Base-by-base conservation (phyloP, 2,113 vertebrate species). In the Muscicapa adusta region DNA sequence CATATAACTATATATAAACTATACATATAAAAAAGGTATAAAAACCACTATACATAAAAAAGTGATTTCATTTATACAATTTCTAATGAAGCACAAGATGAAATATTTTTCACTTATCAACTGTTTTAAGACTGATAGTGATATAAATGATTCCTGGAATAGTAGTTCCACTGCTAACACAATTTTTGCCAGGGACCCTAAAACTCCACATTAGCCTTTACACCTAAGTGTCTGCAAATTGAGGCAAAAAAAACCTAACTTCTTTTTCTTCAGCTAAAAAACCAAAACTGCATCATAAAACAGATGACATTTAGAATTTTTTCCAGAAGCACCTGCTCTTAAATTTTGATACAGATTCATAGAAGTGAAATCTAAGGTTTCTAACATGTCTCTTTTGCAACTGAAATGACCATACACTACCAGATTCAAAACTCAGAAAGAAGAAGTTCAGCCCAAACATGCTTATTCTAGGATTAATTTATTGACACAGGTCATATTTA, bases 201-300 rank as follows among this genome's bases (percentile, higher is more conserved):
- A 89, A 85, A 81, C 10, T 68, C 13, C 33, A 24, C 16, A 31
- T 36, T 20, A 80, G 20, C 16, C 25, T 91, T 75, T 38, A 60
- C 43, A 40, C 24, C 8, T 47, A 66, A 61, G 5, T 14, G 33
- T 66, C 47, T 33, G 4, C 29, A 62, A 88, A 61, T 0, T 9
- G 9, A 0, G 11, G 7, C 4, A 7, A 4, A 2, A 43, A 14
- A 13, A 36, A 50, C 16, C 50, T 7, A 50, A 16, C 5, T 28
- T 8, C 38, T 67, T 62, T 51, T 43, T 5, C 28, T 87, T 71
- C 48, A 48, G 40, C 42, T 75, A 63, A 79, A 56, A 28, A n/a
- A 14, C 7, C 9, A 63, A 58, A 63, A 53, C 9, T 2, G 0
- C n/a, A 91, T 23, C n/a, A 56, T 42, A 74, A 70, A 88, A 15